Evolutionary conservation across 2,113 vertebrate genomes (phyloP), one percentile per base, ranked within the genome.

Genomic region (Actenoides lindsayi): DNA sequence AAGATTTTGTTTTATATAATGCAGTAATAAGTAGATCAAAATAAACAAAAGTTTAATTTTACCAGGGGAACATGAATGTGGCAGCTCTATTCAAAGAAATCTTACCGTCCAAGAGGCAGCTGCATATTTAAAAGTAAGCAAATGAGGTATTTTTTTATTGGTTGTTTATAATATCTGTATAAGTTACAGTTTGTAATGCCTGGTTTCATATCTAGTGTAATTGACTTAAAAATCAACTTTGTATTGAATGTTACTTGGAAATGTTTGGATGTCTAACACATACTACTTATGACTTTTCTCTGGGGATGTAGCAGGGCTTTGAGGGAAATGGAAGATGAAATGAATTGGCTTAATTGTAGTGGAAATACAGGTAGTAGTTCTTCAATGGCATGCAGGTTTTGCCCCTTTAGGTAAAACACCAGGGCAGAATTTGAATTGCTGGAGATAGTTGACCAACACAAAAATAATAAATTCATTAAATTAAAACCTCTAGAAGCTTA

Each of bases 1-100:
- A 13, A 77, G 20, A 27, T 56, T 86, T 85, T 92, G 16, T 78
- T 94, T 88, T 68, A 56, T 51, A 37, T 64, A 44, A 86, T 78
- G 33, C 27, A 63, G 24, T 87, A 57, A 69, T 87, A 75, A 84
- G 25, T 46, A 77, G 20, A 90, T 86, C 0, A 75, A 92, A 88
- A 70, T 91, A 74, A 92, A 91, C 35, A 37, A 41, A 89, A 50
- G 6, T 74, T 94, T 94, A 11, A 80, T 98, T 96, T 96, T 98
- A 88, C 63, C 81, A 99, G 99, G 99, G 82, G 99, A 99, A 93
- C 98, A 99, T 96, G 99, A 99, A 97, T 99, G 99, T 98, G 99
- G 99, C 89, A 98, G 98, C 96, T 98, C 98, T 95, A 79, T 97
- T 94, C 97, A 98, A 69, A 98, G 99, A 97, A 99, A 98, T 44